Evolutionary conservation across 2,113 vertebrate genomes (phyloP).

Genomic region (Orientallactaga bullata): DNA sequence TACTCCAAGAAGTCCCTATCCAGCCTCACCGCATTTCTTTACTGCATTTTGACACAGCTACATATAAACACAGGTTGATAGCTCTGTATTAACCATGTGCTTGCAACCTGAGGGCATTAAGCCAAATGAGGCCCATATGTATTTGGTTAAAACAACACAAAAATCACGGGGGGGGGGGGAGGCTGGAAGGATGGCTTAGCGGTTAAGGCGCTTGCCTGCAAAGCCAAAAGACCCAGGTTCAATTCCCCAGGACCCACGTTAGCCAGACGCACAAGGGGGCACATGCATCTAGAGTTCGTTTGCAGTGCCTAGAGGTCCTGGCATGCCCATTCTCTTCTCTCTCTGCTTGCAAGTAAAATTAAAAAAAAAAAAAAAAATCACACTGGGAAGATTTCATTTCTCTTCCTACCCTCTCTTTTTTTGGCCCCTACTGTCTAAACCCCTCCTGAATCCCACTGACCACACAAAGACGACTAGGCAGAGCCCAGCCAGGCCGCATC

Average conservation of each 20-base stretch:
- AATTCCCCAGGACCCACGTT: too few species aligned
- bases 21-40: not conserved
- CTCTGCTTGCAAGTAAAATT: too few species aligned
- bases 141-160: not conserved
- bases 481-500: not conserved
- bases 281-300: too few species aligned
- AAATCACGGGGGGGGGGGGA: too few species aligned
- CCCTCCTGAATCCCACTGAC: not conserved
- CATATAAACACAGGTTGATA: not conserved
- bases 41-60: not conserved
- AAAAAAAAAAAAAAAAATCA: not conserved
- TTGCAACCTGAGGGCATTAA: not conserved
- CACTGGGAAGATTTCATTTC: not conserved
- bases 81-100: not conserved
- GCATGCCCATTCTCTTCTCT: too few species aligned
- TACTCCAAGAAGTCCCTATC: not conserved
- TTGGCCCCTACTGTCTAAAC: not conserved
- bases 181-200: too few species aligned
- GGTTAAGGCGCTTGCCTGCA: too few species aligned
- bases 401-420: conserved; percentile 28
- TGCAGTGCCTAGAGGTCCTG: too few species aligned
- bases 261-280: too few species aligned
- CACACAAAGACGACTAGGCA: not conserved
- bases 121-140: not conserved
- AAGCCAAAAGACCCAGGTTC: too few species aligned